phyloP scores from a whole-genome alignment of 2,113 vertebrate genomes.

The Mastomys natalensis region DNA sequence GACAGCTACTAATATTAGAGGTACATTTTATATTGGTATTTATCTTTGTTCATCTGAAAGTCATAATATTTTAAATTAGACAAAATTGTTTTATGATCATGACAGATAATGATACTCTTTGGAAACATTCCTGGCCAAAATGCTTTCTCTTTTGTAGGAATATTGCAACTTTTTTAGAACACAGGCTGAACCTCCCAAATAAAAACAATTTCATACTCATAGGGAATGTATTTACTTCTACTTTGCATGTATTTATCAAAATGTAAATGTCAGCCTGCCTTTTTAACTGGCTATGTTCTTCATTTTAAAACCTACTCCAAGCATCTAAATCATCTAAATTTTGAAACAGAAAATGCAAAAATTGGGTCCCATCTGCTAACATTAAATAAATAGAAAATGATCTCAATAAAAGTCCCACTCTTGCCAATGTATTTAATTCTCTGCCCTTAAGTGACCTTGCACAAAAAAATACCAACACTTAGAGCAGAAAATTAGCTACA shows the following conservation, averaged over 20 bases:
- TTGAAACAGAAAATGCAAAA: slow-evolving; percentile 37
- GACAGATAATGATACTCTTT: neutral
- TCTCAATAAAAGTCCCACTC: neutral
- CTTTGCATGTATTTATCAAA: slow-evolving; percentile 14
- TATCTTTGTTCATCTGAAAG: slow-evolving; percentile 18
- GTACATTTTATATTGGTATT: slow-evolving; percentile 30
- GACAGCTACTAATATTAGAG: slow-evolving; percentile 30
- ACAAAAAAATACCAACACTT: too few relatives aligned
- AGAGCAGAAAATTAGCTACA: neutral
- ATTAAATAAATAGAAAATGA: slow-evolving; percentile 26
- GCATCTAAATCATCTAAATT: slow-evolving; percentile 11
- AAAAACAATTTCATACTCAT: slow-evolving; percentile 48
- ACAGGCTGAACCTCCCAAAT: neutral
- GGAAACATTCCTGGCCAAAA: neutral
- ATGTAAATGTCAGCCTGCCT: slow-evolving; percentile 26
- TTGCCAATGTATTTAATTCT: slow-evolving; percentile 25
- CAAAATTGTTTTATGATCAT: neutral
- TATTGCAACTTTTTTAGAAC: neutral
- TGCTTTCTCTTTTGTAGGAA: neutral
- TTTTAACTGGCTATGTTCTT: neutral
- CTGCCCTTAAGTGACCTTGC: neutral
- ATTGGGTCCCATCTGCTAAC: neutral
- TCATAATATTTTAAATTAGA: neutral
- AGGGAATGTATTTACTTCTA: neutral
- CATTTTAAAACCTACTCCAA: slow-evolving; percentile 25